Evolutionary conservation across 2,888 invertebrate genomes (phyloP).

Genomic region (Sturmia bella): DNA sequence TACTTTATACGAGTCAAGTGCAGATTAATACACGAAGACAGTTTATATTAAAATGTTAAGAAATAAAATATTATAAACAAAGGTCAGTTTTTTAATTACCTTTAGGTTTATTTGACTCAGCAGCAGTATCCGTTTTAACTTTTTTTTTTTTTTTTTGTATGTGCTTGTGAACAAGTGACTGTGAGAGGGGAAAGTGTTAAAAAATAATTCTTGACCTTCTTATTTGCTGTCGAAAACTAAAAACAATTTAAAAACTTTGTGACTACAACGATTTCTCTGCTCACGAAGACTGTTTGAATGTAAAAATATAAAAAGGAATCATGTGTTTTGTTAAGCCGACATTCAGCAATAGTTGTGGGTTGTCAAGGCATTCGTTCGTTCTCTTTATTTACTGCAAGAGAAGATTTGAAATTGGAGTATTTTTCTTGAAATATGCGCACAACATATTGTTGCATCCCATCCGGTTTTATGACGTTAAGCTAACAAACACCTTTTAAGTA

Average conservation of each 20-base stretch:
- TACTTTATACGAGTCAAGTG: background rate
- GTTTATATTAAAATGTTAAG: no score
- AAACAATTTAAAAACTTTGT: conserved; percentile 37
- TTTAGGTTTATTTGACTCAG: conserved; percentile 12
- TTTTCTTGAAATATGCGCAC: conserved; percentile 59
- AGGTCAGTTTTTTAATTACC: conserved; percentile 29
- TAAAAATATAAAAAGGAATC: conserved; percentile 53
- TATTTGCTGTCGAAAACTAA: conserved; percentile 54
- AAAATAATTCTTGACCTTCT: conserved; percentile 64
- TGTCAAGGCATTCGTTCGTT: conserved; percentile 47
- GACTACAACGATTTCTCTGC: conserved; percentile 45
- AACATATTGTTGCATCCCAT: no score
- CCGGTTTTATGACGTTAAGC: background rate
- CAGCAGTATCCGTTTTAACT: background rate
- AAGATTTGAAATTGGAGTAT: conserved; percentile 1
- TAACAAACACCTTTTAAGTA: background rate
- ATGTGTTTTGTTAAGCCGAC: conserved; percentile 60
- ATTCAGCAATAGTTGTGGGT: conserved; percentile 44
- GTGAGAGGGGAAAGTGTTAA: conserved; percentile 30
- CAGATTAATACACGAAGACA: background rate
- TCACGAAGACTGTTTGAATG: conserved; percentile 33
- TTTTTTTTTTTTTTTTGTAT: conserved; percentile 7
- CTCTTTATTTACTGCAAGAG: conserved; percentile 4
- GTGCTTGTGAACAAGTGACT: background rate
- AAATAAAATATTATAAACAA: background rate